A percentile compares a stretch with the other conserved stretches of the same genome.
phyloP scores from a whole-genome alignment of 2,888 invertebrate species.

The Crocallis elinguaria region DNA sequence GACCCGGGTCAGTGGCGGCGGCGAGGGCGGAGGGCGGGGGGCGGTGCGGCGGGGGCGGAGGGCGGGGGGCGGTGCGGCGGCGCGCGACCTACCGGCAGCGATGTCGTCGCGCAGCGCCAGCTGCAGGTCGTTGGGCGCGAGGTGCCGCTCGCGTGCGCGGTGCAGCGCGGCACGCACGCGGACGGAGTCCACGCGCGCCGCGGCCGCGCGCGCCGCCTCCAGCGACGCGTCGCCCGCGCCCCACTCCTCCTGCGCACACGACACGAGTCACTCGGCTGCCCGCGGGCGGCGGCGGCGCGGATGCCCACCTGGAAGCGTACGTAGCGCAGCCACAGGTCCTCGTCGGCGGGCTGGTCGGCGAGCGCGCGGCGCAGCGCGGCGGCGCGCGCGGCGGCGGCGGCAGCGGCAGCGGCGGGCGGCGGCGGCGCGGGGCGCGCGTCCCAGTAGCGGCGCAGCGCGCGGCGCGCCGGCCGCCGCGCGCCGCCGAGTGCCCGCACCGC shows the following conservation, averaged over 20 bases:
- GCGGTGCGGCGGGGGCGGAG: too few relatives aligned
- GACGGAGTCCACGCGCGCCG: slow-evolving; percentile 12
- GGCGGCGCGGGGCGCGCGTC: slow-evolving; percentile 16
- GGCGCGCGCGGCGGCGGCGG: slow-evolving; percentile 10
- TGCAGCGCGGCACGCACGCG: slow-evolving; percentile 40
- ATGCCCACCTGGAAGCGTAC: slow-evolving; percentile 57
- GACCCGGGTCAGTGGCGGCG: neutral
- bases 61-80: neutral
- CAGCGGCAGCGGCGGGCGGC: slow-evolving; percentile 30
- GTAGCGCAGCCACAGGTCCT: slow-evolving; percentile 59
- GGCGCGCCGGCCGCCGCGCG: slow-evolving; percentile 12
- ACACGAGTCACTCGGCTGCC: too few relatives aligned
- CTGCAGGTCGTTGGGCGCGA: slow-evolving; percentile 31
- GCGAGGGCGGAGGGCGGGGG: slow-evolving; percentile 14
- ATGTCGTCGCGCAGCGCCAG: slow-evolving; percentile 27
- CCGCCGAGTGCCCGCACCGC: slow-evolving; percentile 27
- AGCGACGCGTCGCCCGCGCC: slow-evolving; percentile 35
- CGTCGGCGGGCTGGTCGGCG: slow-evolving; percentile 51
- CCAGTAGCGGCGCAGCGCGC: slow-evolving; percentile 26
- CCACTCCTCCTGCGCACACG: slow-evolving; percentile 45
- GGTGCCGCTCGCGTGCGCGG: slow-evolving; percentile 40
- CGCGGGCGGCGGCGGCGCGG: slow-evolving; percentile 4
- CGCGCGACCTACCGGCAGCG: slow-evolving; percentile 3
- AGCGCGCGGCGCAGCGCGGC: slow-evolving; percentile 50
- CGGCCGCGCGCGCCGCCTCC: slow-evolving; percentile 37